A percentile compares a stretch with the other conserved stretches of the same genome.
These are phyloP conservation scores for Ptychodera flava DNA, from an alignment of 35 echinoderm and acorn worm species.

Conservation along the genomic window DNA sequence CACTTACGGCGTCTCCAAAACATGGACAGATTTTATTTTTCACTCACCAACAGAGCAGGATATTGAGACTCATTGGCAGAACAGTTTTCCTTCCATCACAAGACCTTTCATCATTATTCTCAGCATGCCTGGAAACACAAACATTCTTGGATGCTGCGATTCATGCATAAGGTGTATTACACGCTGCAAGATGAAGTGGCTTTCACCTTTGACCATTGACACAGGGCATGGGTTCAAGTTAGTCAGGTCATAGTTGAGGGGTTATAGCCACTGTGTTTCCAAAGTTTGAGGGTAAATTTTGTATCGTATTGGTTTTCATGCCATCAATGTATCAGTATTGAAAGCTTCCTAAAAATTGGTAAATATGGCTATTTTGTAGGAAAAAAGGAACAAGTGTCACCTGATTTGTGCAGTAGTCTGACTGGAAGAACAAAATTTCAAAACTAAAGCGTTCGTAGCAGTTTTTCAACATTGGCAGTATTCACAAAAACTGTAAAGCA, in stretches of 20 bases:
- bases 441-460: no score
- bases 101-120: conserved; percentile 71
- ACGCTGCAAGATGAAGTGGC: conserved; percentile 89
- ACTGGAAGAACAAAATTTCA: no score
- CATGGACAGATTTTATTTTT: conserved; percentile 83
- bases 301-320: no score
- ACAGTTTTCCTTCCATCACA: conserved; percentile 74
- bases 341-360: no score
- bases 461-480: no score
- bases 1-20: conserved; percentile 54
- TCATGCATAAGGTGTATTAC: conserved; percentile 56
- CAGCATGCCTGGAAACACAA: conserved; percentile 45
- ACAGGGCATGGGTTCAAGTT: conserved; percentile 95
- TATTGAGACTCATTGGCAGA: conserved; percentile 86
- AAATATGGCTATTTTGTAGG: no score
- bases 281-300: no score
- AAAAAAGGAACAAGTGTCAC: no score
- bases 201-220: conserved; percentile 73
- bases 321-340: no score
- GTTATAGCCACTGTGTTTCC: no score
- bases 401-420: no score
- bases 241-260: conserved; percentile 52
- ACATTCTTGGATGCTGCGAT: conserved; percentile 46
- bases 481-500: no score
- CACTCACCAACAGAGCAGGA: conserved; percentile 83